Conservation (phyloP, 2,113 vertebrate genomes). For the Heloderma charlesbogerti region DNA sequence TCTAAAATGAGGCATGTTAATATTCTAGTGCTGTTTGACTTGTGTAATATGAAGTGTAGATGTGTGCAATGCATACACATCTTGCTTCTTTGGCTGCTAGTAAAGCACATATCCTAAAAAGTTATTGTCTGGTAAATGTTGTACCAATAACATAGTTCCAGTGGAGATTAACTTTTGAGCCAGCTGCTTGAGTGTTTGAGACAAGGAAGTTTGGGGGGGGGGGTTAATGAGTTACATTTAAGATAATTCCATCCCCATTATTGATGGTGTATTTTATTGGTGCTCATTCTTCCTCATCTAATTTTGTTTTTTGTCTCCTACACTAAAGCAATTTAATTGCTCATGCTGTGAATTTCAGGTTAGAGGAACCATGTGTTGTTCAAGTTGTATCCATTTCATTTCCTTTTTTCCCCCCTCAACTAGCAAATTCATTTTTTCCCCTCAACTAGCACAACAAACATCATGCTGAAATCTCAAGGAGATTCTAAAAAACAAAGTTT, state of each 20-base stretch:
- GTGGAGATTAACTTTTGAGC: not conserved
- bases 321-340: not conserved
- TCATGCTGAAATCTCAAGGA: not conserved
- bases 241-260: not conserved
- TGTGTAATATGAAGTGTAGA: not conserved
- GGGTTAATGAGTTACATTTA: not conserved
- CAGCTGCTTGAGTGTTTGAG: not conserved
- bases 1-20: not conserved
- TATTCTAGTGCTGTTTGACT: not conserved
- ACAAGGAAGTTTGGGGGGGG: not conserved
- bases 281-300: constrained; percentile 20
- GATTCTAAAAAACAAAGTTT: not conserved
- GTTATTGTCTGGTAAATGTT: not conserved
- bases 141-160: not conserved
- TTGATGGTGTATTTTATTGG: not conserved
- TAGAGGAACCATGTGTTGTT: not conserved
- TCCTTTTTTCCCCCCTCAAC: not conserved
- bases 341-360: not conserved
- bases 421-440: not conserved
- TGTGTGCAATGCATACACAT: not conserved
- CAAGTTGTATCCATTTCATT: not conserved
- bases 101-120: not conserved
- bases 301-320: not conserved
- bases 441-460: not conserved
- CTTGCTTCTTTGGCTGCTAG: not conserved